These are phyloP conservation scores for Chionodraco myersi DNA, from an alignment of 2,113 vertebrate species.

Conservation along the genomic window DNA sequence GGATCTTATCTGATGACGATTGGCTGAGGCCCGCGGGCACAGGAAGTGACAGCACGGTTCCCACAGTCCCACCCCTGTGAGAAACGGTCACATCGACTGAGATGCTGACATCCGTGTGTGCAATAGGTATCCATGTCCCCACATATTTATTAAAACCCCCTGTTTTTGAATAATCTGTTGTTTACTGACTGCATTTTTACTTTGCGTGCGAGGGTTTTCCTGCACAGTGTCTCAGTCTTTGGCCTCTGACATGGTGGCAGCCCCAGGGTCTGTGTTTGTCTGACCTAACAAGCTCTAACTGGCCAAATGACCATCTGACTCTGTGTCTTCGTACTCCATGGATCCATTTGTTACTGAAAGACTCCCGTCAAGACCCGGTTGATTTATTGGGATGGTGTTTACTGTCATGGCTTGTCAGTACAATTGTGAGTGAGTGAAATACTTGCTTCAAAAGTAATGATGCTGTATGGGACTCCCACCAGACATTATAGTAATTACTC, in stretches of 20 bases:
- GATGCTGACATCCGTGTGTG: constrained; percentile 11
- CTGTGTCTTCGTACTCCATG: constrained; percentile 28
- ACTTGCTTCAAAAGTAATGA: background rate
- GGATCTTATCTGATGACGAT: constrained; percentile 83
- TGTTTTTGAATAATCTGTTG: background rate
- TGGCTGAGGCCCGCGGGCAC: constrained; percentile 79
- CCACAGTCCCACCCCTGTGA: constrained; percentile 81
- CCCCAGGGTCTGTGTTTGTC: constrained; percentile 64
- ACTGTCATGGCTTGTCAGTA: background rate
- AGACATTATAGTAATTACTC: background rate
- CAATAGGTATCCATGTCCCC: background rate
- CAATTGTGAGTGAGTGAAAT: background rate
- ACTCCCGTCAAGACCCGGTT: background rate
- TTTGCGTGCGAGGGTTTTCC: constrained; percentile 34
- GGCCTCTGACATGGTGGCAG: constrained; percentile 54
- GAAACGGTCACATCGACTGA: constrained; percentile 52
- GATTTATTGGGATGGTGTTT: background rate
- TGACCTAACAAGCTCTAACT: constrained; percentile 54
- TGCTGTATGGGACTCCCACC: background rate
- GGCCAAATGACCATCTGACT: constrained; percentile 36
- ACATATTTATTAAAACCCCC: constrained; percentile 3
- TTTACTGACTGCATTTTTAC: constrained; percentile 27
- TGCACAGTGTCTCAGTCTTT: constrained; percentile 36
- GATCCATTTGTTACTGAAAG: background rate
- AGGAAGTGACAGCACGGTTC: constrained; percentile 85